Percentiles rank a stretch among this genome's conserved stretches.
Evolutionary conservation across 1,140 invertebrate genomes (phyloP).

Genomic region (Pseudomyrmex sp.): DNA sequence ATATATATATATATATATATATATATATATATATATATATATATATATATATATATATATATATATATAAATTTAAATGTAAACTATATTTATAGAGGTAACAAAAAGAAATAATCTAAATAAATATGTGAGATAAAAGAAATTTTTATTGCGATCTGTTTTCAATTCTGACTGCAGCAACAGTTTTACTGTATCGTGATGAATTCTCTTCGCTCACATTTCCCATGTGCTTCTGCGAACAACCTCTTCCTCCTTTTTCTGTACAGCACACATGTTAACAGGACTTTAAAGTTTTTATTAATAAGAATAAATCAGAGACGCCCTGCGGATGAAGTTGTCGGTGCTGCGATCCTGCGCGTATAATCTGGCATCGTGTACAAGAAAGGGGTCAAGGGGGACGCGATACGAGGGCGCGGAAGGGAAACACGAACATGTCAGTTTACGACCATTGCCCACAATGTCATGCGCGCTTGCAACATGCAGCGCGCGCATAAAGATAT

Average conservation of each 20-base stretch:
- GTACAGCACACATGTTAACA: constrained; percentile 80
- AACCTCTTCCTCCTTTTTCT: constrained; percentile 37
- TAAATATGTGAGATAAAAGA: not conserved
- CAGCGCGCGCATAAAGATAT: constrained; percentile 72
- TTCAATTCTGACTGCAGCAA: constrained; percentile 52
- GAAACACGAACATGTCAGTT: constrained; percentile 73
- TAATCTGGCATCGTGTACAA: constrained; percentile 70
- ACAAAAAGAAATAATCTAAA: not conserved
- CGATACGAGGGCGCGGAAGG: constrained; percentile 56
- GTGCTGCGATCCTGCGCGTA: constrained; percentile 76
- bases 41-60: too few species aligned
- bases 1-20: too few species aligned
- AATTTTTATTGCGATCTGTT: not conserved
- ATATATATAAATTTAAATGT: not conserved
- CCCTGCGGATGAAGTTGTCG: constrained; percentile 84
- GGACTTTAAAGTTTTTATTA: constrained; percentile 83
- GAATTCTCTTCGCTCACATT: constrained; percentile 44
- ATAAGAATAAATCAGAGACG: constrained; percentile 85
- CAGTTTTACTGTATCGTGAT: constrained; percentile 59
- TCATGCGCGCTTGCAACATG: constrained; percentile 75
- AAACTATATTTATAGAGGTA: not conserved
- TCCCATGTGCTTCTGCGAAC: constrained; percentile 21
- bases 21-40: too few species aligned
- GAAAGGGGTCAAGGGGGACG: constrained; percentile 31
- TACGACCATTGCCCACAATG: constrained; percentile 80